Evolutionary conservation across 1,140 invertebrate species (phyloP).

Genomic region (Thalassaphorura encarpata): DNA sequence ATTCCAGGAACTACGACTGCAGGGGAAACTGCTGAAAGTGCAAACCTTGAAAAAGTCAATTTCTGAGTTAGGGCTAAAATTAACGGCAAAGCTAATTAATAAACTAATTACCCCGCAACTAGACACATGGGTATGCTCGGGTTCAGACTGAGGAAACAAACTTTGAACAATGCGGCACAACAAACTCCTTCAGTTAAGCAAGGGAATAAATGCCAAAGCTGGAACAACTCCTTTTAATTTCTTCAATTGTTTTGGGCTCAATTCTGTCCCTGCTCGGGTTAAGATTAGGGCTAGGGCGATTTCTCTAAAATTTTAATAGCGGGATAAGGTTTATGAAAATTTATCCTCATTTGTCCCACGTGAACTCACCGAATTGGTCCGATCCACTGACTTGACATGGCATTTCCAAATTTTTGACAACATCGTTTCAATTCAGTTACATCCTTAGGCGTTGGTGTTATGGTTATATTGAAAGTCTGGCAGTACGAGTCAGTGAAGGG

Average conservation of each 20-base stretch:
- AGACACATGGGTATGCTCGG: slow-evolving; percentile 15
- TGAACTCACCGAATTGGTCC: slow-evolving; percentile 10
- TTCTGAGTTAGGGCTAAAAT: not conserved
- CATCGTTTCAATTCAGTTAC: slow-evolving; percentile 13
- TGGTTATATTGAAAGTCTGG: not conserved
- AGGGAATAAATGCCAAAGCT: slow-evolving; percentile 22
- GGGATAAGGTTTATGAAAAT: too few species aligned
- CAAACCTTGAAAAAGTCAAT: slow-evolving; percentile 46
- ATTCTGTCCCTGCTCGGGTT: slow-evolving; percentile 23
- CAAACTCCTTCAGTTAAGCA: slow-evolving; percentile 14
- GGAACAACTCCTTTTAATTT: slow-evolving; percentile 27
- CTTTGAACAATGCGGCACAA: not conserved
- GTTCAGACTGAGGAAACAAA: slow-evolving; percentile 1
- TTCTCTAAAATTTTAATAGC: slow-evolving; percentile 9
- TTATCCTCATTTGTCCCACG: not conserved
- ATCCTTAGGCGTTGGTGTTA: not conserved
- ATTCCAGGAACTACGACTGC: slow-evolving; percentile 89
- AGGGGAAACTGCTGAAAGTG: slow-evolving; percentile 83
- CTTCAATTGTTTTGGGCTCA: slow-evolving; percentile 24
- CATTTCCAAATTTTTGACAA: not conserved
- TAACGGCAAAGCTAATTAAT: not conserved
- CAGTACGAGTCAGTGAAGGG: not conserved
- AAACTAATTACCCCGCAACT: slow-evolving; percentile 15
- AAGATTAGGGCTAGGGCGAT: slow-evolving; percentile 25
- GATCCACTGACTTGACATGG: slow-evolving; percentile 1